Base-by-base conservation (phyloP, 2,888 invertebrate species). In the Tachina lurida region DNA sequence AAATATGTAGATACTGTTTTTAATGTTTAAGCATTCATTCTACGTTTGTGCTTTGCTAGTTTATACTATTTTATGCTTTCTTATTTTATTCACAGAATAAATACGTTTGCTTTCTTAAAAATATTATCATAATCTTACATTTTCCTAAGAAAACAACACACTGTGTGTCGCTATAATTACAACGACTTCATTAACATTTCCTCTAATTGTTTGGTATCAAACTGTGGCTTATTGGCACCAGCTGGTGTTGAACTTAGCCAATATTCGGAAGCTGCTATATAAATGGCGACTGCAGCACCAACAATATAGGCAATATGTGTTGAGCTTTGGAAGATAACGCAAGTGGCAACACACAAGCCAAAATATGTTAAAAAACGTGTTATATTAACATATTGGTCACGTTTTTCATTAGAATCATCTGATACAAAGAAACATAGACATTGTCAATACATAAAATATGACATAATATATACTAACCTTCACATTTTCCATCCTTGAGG, bases 211-310 rank as follows among this genome's bases (percentile, higher is more conserved):
- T 92, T 92, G 10, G 91, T 92, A 80, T 93, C 91, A 63, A 93
- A 87, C 85, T 91, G 90, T 31, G 93, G 92, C 84, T 91, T 91
- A 70, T 88, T 87, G 22, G 87, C 90, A 63, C 89, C 89, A 77
- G 88, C 87, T 47, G 90, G 88, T 71, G 91, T 88, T 70, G 92
- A 88, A 82, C 90, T 91, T 3, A 93, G 93, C 90, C 96, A 96
- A 91, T 97, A 98, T 91, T 98, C 98, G 0, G 98, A 97, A 10
- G 96, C 95, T 1, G 96, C 94, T 89, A 98, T 97, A 91, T 98
- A 98, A 45, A 96, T 91, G 39, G 96, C 95, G 19, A 98, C 97
- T 88, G 95, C 94, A 0, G 96, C 93, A 3, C 97, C 98, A 71
- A 98, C 95, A 67, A 96, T 91, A 77, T 96, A 95, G 12, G 97